Base-by-base conservation (phyloP, 2,888 invertebrate genomes). In the Cerastis rubricosa region DNA sequence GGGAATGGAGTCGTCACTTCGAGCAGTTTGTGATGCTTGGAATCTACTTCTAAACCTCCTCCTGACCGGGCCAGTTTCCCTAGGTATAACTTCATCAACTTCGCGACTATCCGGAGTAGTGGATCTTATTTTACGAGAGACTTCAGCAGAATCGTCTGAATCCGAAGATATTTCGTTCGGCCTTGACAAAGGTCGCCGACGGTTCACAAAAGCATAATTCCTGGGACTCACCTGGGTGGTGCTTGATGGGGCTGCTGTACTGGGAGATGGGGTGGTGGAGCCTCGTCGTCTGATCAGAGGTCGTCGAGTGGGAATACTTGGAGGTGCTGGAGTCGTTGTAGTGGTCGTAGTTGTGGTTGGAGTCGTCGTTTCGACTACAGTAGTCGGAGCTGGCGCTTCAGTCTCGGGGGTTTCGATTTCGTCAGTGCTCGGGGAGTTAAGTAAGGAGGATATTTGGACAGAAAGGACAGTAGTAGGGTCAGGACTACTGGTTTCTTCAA, bases 221-320 rank as follows among this genome's bases (percentile, higher is more conserved):
- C 95, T 97, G 91, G 94, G 93, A 96, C 97, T 97, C 95, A 97
- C 97, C 97, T 96, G 96, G 14, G 95, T 94, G 19, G 93, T 90
- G 14, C 94, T 88, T 89, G 91, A 92, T 29, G 94, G 89, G 2
- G 94, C 94, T 71, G 94, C 81, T 65, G 83, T 75, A 64, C 86
- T 88, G 29, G 85, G 83, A 61, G 85, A 78, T 57, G 81, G 68
- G 17, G 88, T 92, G 22, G 91, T 92, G n/a, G 93, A 90, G 25
- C 94, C 93, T 71, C 94, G 91, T 49, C 94, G 93, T 71, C 93
- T 92, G 68, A 92, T 83, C 47, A 91, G 59, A 25, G 89, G 87
- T 43, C 93, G 92, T n/a, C 94, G 92, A 29, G 93, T 86, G 11
- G 92, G 77, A 35, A 87, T 67, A 78, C 86, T 90, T 49, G 91